These are phyloP conservation scores for Eilema caniola DNA, from an alignment of 2,888 invertebrate genomes.

Conservation along the genomic window DNA sequence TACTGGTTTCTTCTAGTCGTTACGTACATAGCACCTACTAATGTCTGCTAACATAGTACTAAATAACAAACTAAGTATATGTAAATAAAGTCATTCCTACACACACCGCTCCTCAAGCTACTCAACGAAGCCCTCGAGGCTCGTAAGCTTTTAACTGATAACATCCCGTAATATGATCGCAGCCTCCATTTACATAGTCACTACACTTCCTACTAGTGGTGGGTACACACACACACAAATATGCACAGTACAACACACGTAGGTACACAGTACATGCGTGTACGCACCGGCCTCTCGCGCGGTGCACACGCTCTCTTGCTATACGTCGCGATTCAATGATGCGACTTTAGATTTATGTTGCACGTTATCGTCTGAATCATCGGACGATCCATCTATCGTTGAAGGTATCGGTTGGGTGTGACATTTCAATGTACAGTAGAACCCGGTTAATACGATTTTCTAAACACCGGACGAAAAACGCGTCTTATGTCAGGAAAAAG, in stretches of 20 bases:
- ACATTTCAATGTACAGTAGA: too few species aligned
- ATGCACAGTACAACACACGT: neutral
- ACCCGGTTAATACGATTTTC: too few species aligned
- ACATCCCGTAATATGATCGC: slow-evolving; percentile 7
- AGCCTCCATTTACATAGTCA: slow-evolving; percentile 12
- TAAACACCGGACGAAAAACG: too few species aligned
- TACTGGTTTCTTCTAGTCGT: too few species aligned
- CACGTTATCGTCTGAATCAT: neutral
- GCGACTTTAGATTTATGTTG: neutral
- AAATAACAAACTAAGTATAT: neutral
- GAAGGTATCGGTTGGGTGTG: neutral
- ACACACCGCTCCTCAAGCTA: neutral
- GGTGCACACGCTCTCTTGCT: neutral
- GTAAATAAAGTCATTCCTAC: neutral
- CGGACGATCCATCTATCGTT: neutral
- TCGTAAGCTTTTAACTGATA: slow-evolving; percentile 2
- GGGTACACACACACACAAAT: neutral
- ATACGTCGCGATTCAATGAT: slow-evolving; percentile 1
- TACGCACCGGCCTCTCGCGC: neutral
- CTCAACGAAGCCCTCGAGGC: neutral
- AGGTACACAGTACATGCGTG: neutral
- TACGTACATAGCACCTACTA: too few species aligned
- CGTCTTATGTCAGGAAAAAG: too few species aligned
- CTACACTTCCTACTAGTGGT: slow-evolving; percentile 5
- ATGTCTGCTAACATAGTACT: too few species aligned